Base-by-base conservation (phyloP, 2,797 vertebrate species). In the Chromobotia macracanthus region DNA sequence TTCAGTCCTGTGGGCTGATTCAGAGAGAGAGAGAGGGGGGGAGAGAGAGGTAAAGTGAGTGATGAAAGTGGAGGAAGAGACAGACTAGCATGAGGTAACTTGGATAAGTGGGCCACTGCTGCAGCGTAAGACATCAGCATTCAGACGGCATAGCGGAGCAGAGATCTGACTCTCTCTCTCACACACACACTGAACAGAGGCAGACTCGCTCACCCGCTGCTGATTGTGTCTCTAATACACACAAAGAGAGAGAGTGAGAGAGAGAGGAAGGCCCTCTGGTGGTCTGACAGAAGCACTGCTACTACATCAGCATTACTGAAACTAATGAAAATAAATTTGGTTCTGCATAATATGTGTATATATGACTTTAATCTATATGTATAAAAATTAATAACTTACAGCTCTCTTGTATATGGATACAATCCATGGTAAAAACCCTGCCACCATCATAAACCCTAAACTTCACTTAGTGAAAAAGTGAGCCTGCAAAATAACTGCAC, bases 41-140 rank as follows among this genome's bases (percentile, higher is more conserved):
- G 71, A 74, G 28, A 69, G 35, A 61, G 55, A 50, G 50, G 46
- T 75, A 48, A 71, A 61, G 80, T 19, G 74, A 78, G 67, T 48
- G 84, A 80, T 79, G 80, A 86, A 79, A 87, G 76, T 78, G 78
- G 84, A 80, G 87, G 86, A 72, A 70, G 73, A 79, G 79, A 53
- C 64, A 61, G 72, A 73, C 64, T 72, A 72, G 69, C 15, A 63
- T 31, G 88, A 91, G 92, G 91, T 92, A 92, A 91, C 89, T 90
- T 88, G 91, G 90, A 90, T 91, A 92, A 94, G 91, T 91, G 92
- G 92, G 90, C 88, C 91, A 93, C 84, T 91, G 91, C 93, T 93
- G 93, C 92, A 94, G 91, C 89, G 89, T 92, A 91, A 92, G 90
- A 92, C 91, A 94, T 94, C 91, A 93, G 92, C 92, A 94, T 93